A percentile compares a stretch with the other conserved stretches of the same genome.
phyloP scores from a whole-genome alignment of 2,113 vertebrate genomes.

The Nycticryphes semicollaris region DNA sequence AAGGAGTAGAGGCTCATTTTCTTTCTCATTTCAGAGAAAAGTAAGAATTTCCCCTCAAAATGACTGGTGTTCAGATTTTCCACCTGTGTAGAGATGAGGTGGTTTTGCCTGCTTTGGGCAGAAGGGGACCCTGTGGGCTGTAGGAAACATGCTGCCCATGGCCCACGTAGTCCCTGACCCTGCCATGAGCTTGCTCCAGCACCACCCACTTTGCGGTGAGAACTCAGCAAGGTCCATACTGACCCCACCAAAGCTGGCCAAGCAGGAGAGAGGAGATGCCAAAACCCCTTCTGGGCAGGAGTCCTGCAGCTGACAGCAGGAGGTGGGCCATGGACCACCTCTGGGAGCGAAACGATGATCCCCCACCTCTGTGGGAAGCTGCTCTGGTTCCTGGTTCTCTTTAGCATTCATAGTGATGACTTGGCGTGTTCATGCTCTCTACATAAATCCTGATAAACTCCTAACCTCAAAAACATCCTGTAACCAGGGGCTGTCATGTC shows the following conservation, averaged over 20 bases:
- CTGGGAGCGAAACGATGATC: neutral
- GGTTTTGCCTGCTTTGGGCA: neutral
- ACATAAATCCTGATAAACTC: constrained; percentile 49
- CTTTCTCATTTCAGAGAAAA: neutral
- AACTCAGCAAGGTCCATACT: neutral
- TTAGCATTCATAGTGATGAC: neutral
- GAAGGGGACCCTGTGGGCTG: neutral
- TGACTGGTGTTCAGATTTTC: neutral
- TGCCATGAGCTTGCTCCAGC: neutral
- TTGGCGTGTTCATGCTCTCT: neutral
- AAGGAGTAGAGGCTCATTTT: neutral
- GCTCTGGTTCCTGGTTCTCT: constrained; percentile 1
- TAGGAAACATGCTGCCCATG: rapidly evolving
- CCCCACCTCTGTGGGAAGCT: neutral
- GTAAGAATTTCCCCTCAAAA: neutral
- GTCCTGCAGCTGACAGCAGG: neutral
- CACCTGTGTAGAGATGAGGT: neutral
- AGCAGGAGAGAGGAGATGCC: neutral
- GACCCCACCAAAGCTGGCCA: rapidly evolving
- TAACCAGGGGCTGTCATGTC: neutral
- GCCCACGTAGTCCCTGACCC: neutral
- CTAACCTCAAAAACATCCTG: constrained; percentile 39
- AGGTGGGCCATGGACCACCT: neutral
- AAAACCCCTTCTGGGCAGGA: neutral
- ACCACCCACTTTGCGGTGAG: rapidly evolving